A percentile compares a stretch with the other conserved stretches of the same genome.
These are phyloP conservation scores for Tetragnatha versicolor DNA, from an alignment of 1,140 invertebrate species.

Conservation along the genomic window DNA sequence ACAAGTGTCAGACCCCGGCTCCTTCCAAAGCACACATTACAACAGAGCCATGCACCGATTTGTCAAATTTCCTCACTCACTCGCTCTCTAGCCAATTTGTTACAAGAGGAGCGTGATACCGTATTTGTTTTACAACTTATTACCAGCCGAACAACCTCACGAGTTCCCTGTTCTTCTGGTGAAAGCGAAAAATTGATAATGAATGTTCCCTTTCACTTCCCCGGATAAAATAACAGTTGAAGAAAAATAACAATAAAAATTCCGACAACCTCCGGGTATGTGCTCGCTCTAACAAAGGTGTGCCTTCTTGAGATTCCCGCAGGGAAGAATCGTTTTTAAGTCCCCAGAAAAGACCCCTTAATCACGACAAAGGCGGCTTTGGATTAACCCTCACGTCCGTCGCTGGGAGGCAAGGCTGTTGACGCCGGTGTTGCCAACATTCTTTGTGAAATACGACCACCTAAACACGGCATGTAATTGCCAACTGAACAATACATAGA, in stretches of 20 bases:
- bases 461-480: constrained; percentile 35
- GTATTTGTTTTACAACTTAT: constrained; percentile 21
- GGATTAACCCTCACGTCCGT: not conserved
- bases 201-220: not conserved
- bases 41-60: not conserved
- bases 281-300: not conserved
- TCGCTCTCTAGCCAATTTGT: not conserved
- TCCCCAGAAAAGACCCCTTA: constrained; percentile 19
- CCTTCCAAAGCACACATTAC: too few relatives aligned
- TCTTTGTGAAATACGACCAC: constrained; percentile 11
- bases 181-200: not conserved
- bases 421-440: constrained; percentile 10
- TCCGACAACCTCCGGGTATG: not conserved
- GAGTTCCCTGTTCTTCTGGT: not conserved
- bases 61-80: too few relatives aligned
- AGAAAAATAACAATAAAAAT: not conserved
- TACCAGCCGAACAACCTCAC: constrained; percentile 1
- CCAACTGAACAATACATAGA: too few relatives aligned
- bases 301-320: not conserved
- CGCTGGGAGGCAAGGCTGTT: not conserved
- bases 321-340: not conserved
- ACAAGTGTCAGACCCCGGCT: too few relatives aligned
- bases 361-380: not conserved
- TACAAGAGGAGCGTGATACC: not conserved
- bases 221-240: not conserved